These are phyloP conservation scores for Pitangus sulphuratus DNA, from an alignment of 2,797 vertebrate genomes.

Conservation along the genomic window DNA sequence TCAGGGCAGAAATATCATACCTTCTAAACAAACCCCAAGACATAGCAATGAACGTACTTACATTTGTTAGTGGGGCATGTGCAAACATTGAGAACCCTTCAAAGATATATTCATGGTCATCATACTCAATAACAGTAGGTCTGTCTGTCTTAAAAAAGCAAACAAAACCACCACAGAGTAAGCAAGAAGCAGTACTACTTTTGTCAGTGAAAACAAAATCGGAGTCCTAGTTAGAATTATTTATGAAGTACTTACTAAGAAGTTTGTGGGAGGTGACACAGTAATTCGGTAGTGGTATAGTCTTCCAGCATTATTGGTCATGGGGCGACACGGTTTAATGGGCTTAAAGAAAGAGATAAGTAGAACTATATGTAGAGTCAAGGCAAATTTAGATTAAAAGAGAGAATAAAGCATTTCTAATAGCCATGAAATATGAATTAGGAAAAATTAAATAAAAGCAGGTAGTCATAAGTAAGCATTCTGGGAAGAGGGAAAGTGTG, in stretches of 20 bases:
- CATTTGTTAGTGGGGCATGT: slow-evolving; percentile 90
- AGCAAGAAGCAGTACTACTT: background rate
- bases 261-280: slow-evolving; percentile 97
- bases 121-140: slow-evolving; percentile 97
- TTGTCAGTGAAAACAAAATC: background rate
- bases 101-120: slow-evolving; percentile 98
- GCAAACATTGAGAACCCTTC: slow-evolving; percentile 99
- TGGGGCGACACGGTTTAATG: slow-evolving; percentile 88
- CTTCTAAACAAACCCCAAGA: background rate
- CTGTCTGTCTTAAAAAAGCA: slow-evolving; percentile 88
- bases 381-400: slow-evolving; percentile 49
- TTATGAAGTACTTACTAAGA: slow-evolving; percentile 84
- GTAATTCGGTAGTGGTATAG: slow-evolving; percentile 97
- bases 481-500: background rate
- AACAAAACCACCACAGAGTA: background rate
- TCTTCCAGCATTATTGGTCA: slow-evolving; percentile 96
- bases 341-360: slow-evolving; percentile 73
- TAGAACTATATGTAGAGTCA: slow-evolving; percentile 34
- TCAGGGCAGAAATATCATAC: background rate
- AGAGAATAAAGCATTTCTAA: slow-evolving; percentile 50
- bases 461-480: background rate
- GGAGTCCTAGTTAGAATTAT: background rate
- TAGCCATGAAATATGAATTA: slow-evolving; percentile 20
- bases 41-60: slow-evolving; percentile 72
- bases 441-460: slow-evolving; percentile 34